These are phyloP conservation scores for Mustelus asterias DNA, from an alignment of 2,113 vertebrate species.

Conservation along the genomic window DNA sequence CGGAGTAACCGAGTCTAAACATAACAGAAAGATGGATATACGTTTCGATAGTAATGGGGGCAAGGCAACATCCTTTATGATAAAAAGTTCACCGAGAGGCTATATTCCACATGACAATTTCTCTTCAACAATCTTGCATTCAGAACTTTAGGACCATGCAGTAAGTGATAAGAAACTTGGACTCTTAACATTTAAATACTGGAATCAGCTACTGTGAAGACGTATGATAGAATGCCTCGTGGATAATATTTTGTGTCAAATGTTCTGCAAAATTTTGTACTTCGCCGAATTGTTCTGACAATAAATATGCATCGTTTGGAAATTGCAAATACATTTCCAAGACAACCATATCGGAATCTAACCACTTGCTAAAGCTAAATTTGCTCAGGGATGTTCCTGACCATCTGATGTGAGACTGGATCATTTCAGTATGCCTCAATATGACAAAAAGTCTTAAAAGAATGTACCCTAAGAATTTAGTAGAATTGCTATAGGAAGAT, in stretches of 20 bases:
- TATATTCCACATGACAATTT: background rate
- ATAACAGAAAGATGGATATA: background rate
- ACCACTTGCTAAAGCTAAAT: background rate
- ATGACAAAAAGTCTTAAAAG: background rate
- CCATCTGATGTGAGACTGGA: background rate
- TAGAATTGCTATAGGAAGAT: background rate
- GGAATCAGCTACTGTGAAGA: background rate
- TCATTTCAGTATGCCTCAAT: background rate
- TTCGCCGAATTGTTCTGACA: background rate
- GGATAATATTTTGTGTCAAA: background rate
- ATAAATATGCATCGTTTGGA: background rate
- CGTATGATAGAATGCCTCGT: too few relatives aligned
- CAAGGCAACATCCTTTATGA: background rate
- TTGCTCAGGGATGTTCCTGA: background rate
- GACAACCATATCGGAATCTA: background rate
- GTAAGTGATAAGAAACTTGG: background rate
- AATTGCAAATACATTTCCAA: background rate
- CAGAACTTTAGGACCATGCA: too few relatives aligned
- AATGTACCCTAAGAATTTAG: background rate
- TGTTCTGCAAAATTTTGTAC: background rate
- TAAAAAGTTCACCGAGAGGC: background rate
- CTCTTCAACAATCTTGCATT: background rate
- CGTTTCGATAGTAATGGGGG: background rate
- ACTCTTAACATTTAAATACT: background rate
- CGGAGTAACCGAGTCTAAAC: background rate